Evolutionary conservation across 2,113 vertebrate species (phyloP), one percentile per base, ranked within the genome.

Genomic region (Eclectus roratus): DNA sequence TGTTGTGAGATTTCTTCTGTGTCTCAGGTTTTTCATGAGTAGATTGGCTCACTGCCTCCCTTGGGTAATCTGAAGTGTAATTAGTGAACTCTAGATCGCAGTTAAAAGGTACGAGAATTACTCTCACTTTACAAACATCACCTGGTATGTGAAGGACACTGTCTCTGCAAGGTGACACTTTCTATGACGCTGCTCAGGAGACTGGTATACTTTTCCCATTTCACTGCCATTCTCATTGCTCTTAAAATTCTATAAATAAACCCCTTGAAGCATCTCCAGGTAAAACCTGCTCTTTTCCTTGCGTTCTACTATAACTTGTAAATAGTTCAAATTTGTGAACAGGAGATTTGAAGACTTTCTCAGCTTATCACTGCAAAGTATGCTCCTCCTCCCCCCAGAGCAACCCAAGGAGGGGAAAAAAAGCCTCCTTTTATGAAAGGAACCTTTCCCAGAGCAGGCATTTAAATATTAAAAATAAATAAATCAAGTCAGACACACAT

Each of bases 381-480:
- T 11, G 4, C 23, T 37, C 13, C 7, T 4, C 4, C 25, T 9
- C 11, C 7, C 33, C 17, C 8, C 5, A 4, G 1, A 4, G 11
- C 4, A 58, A 46, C 7, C 15, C 60, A 27, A 24, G 12, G 33
- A 37, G 33, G 25, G 16, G 6, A n/a, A 69, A 47, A 93, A 79
- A 27, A 0, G 1, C 19, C 39, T 80, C 43, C 41, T 72, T 85
- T 92, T 60, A 35, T 65, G n/a, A 65, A 52, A 88, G 56, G 19
- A 79, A n/a, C 17, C 43, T 65, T 53, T 85, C 85, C 66, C 31
- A 85, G 56, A 79, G 65, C 35, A 91, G 53, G 64, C 47, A 95
- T 80, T 95, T 78, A 79, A 65, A 88, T 61, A 86, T 64, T 82
- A 92, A 91, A 88, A 50, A 86, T 85, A 91, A 72, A 65, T 79